These are phyloP conservation scores for Aurelia aurita DNA, from an alignment of 30 jellyfish, hydroid and myxozoan species.

Conservation along the genomic window DNA sequence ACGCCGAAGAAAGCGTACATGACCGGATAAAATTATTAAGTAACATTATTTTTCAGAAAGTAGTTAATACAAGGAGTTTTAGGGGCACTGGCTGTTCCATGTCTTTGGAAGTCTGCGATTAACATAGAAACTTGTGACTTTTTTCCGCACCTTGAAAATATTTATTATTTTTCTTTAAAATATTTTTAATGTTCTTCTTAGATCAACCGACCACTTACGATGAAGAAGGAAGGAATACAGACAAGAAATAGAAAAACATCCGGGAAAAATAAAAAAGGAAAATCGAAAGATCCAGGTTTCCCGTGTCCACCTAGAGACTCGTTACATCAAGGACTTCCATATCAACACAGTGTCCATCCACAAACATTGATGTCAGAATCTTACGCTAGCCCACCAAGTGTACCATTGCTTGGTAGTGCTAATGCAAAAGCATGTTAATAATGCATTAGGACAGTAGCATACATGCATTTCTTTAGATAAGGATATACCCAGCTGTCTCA, in stretches of 20 bases:
- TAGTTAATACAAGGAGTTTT: too few species aligned
- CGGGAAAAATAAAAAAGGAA: constrained; percentile 82
- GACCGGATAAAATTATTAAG: too few species aligned
- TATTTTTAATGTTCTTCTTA: neutral
- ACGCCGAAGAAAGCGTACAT: too few species aligned
- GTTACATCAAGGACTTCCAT: constrained; percentile 58
- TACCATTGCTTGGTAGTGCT: constrained; percentile 20
- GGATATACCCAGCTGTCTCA: too few species aligned
- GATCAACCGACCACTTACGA: constrained; percentile 97
- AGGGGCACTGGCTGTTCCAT: too few species aligned
- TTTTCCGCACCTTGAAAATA: too few species aligned
- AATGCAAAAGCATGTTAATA: constrained; percentile 51
- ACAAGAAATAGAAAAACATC: constrained; percentile 96
- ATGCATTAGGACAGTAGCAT: too few species aligned
- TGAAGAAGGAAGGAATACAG: constrained; percentile 98
- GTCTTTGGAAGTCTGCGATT: too few species aligned
- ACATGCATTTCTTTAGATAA: too few species aligned
- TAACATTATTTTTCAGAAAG: too few species aligned
- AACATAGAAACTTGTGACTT: too few species aligned
- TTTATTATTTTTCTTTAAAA: too few species aligned
- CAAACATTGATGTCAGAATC: constrained; percentile 56
- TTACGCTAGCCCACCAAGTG: constrained; percentile 45
- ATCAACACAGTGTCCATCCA: constrained; percentile 59
- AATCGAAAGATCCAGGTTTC: constrained; percentile 55
- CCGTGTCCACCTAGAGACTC: constrained; percentile 50